Percentiles rank a stretch among this genome's conserved stretches.
Evolutionary conservation across 2,113 vertebrate species (phyloP).

Genomic region (Platysteira castanea): DNA sequence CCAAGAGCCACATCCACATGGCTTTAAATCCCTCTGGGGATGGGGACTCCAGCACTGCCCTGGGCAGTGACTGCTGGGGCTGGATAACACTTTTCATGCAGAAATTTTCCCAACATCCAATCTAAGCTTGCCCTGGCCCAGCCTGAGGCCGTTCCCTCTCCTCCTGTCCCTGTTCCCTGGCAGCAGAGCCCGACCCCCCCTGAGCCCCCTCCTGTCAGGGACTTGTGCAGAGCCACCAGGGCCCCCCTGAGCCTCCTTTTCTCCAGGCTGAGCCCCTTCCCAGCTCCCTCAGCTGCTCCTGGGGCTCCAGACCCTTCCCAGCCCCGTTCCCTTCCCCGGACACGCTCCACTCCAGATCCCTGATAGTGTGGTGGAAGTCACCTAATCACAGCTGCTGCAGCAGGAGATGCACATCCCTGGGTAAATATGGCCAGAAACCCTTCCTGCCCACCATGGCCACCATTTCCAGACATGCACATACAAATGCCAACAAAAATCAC

Average conservation of each 20-base stretch:
- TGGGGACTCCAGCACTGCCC: neutral
- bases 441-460: neutral
- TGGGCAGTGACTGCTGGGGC: neutral
- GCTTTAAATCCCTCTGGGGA: neutral
- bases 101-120: neutral
- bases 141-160: neutral
- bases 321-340: fast-evolving
- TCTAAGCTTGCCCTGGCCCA: fast-evolving
- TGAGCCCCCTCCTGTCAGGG: neutral
- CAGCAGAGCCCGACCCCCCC: neutral
- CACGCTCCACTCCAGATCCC: neutral
- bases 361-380: fast-evolving
- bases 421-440: fast-evolving
- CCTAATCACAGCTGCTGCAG: neutral
- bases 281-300: neutral
- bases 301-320: neutral
- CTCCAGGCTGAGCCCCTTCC: neutral
- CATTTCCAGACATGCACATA: neutral
- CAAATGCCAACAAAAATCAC: neutral
- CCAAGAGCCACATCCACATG: neutral
- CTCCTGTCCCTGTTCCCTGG: neutral
- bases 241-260: neutral
- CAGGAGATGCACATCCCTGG: neutral
- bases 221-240: neutral
- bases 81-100: neutral